Conservation (phyloP, 2,888 invertebrate species). For the Acleris literana region DNA sequence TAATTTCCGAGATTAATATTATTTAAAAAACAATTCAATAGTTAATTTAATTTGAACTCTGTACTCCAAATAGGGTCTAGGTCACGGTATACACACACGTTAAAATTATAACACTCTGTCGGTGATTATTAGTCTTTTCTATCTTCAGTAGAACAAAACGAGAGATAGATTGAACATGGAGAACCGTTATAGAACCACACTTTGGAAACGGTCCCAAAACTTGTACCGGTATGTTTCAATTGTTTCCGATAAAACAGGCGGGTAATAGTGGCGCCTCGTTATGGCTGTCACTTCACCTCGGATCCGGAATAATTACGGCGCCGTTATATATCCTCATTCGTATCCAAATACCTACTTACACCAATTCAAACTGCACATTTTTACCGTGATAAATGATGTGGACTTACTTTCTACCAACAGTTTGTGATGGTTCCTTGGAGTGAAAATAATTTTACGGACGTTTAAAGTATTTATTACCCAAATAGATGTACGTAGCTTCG, state of each 20-base stretch:
- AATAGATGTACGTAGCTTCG: no score
- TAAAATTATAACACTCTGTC: no score
- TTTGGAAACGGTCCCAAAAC: no score
- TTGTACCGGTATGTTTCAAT: conserved; percentile 10
- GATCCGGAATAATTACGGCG: conserved; percentile 16
- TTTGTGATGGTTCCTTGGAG: neutral
- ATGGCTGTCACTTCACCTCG: conserved; percentile 19
- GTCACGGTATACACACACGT: no score
- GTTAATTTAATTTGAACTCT: no score
- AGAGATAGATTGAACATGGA: no score
- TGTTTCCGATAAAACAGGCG: conserved; percentile 23
- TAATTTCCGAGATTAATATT: no score
- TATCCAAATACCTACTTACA: conserved; percentile 9
- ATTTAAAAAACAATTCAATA: no score
- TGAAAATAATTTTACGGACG: neutral
- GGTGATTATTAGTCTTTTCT: no score
- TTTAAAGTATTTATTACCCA: no score
- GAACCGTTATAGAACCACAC: conserved; percentile 1
- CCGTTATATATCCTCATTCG: conserved; percentile 24
- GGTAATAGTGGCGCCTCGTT: conserved; percentile 27
- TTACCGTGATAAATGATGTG: conserved; percentile 3
- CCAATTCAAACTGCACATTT: conserved; percentile 27
- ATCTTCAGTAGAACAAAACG: no score
- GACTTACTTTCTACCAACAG: neutral
- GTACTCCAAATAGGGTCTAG: no score